These are phyloP conservation scores for Aphidius colemani DNA, from an alignment of 2,888 invertebrate genomes.

Conservation along the genomic window DNA sequence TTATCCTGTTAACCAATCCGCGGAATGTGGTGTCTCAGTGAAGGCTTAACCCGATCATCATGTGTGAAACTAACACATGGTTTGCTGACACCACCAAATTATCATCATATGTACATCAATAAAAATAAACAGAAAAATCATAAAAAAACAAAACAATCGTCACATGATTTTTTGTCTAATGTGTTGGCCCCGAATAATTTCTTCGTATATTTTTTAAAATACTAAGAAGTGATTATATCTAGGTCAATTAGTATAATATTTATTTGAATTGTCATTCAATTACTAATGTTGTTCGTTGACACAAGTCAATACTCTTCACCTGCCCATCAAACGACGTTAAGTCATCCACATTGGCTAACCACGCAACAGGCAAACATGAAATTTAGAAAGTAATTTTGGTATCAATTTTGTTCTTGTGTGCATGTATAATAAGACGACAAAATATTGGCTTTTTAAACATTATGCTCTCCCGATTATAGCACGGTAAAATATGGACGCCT, in stretches of 20 bases:
- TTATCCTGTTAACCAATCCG: conserved; percentile 51
- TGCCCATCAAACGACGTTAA: conserved; percentile 61
- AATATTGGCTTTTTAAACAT: conserved; percentile 24
- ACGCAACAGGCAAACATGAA: conserved; percentile 43
- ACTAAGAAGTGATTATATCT: neutral
- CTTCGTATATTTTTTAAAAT: too few species aligned
- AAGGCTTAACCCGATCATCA: conserved; percentile 46
- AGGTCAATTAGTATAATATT: conserved; percentile 9
- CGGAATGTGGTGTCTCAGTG: conserved; percentile 56
- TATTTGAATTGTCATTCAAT: conserved; percentile 22
- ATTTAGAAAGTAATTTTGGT: conserved; percentile 30
- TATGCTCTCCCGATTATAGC: conserved; percentile 42
- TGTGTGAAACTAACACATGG: conserved; percentile 20
- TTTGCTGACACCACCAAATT: conserved; percentile 4
- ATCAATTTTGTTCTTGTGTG: too few species aligned
- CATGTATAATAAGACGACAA: too few species aligned
- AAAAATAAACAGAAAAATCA: neutral
- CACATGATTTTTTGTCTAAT: too few species aligned
- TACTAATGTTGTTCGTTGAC: conserved; percentile 52
- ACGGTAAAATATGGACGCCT: conserved; percentile 60
- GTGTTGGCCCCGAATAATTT: too few species aligned
- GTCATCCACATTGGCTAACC: conserved; percentile 60
- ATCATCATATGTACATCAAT: neutral
- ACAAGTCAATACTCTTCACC: conserved; percentile 61
- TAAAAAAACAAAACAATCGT: conserved; percentile 8